These are phyloP conservation scores for Anas platyrhynchos DNA, from an alignment of 2,113 vertebrate species.

Conservation along the genomic window DNA sequence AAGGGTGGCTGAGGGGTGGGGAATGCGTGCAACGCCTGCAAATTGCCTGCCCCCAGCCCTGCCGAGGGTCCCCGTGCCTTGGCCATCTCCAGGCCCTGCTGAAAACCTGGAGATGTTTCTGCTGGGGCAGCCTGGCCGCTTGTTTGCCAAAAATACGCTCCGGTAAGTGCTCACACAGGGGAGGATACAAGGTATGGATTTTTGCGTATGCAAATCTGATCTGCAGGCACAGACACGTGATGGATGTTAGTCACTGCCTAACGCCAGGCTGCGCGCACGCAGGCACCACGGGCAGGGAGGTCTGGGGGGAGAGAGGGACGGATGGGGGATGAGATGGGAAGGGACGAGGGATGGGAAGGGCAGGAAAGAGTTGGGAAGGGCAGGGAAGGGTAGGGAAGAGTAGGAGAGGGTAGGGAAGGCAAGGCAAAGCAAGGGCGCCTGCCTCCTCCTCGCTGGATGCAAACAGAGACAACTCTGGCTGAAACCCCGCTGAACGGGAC, in stretches of 20 bases:
- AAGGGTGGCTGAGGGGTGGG: accelerated
- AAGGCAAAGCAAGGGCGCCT: background rate
- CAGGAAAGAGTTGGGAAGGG: background rate
- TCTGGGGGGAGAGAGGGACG: background rate
- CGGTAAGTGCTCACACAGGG: conserved; percentile 48
- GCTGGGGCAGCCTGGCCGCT: conserved; percentile 2
- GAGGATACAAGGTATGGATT: conserved; percentile 39
- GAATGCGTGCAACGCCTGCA: accelerated
- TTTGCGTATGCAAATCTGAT: conserved; percentile 59
- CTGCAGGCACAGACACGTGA: conserved; percentile 58
- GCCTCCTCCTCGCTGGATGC: background rate
- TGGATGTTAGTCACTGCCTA: conserved; percentile 59
- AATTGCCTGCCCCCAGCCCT: background rate
- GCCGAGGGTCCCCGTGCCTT: background rate
- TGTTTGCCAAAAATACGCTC: conserved; percentile 50
- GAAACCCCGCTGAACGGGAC: background rate
- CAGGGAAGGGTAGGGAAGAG: background rate
- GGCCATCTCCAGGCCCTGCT: background rate
- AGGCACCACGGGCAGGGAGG: background rate
- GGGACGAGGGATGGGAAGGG: background rate
- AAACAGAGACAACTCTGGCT: background rate
- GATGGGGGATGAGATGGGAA: background rate
- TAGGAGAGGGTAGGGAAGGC: too few relatives aligned
- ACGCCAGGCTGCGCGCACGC: background rate
- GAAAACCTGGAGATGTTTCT: conserved; percentile 43